phyloP scores from a whole-genome alignment of 2,888 invertebrate genomes.

The Plebejus anna region DNA sequence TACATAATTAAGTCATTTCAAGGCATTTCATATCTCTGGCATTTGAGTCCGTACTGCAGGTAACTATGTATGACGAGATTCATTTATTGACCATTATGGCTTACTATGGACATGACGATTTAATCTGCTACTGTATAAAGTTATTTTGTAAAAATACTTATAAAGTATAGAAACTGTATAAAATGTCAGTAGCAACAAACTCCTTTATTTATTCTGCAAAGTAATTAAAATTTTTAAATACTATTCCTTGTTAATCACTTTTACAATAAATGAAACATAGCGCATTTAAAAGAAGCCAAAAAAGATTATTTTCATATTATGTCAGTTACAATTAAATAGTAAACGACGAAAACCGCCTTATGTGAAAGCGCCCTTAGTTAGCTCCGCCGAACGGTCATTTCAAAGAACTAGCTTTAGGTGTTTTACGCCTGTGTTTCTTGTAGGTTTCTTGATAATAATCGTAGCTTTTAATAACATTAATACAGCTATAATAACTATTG shows the following conservation, averaged over 20 bases:
- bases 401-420: not conserved
- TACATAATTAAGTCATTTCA: constrained; percentile 5
- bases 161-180: not conserved
- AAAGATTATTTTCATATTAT: not conserved
- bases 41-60: not conserved
- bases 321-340: not conserved
- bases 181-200: not conserved
- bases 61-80: not conserved
- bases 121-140: not conserved
- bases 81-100: not conserved
- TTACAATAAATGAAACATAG: no score
- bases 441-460: not conserved
- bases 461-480: not conserved
- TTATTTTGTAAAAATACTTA: not conserved
- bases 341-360: not conserved
- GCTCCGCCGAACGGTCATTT: not conserved
- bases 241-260: no score
- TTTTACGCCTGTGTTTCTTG: not conserved
- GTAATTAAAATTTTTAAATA: no score
- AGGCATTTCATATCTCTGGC: constrained; percentile 5
- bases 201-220: not conserved
- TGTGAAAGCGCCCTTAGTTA: not conserved
- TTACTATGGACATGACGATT: not conserved
- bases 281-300: not conserved
- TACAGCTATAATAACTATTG: not conserved